A percentile compares a stretch with the other conserved stretches of the same genome.
Evolutionary conservation across 1,140 invertebrate genomes (phyloP).

Genomic region (Danaus melanippus): DNA sequence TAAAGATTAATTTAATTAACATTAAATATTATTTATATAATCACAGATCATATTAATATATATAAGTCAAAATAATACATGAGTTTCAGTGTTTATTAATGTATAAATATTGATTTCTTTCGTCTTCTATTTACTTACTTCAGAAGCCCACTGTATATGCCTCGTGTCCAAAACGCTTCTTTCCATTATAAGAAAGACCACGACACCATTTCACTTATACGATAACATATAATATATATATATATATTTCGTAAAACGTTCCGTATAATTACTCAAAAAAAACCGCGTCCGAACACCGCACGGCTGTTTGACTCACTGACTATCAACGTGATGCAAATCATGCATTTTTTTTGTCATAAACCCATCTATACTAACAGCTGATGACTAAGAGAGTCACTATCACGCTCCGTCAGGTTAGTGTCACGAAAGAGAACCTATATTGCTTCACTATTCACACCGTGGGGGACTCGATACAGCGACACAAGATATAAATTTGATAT

Average conservation of each 20-base stretch:
- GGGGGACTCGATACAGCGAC: constrained; percentile 44
- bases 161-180: constrained; percentile 59
- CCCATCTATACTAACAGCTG: constrained; percentile 51
- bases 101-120: too few relatives aligned
- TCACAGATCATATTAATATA: too few relatives aligned
- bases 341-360: constrained; percentile 38
- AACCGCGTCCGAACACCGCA: background rate
- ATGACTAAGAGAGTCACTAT: constrained; percentile 43
- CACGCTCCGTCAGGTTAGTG: constrained; percentile 56
- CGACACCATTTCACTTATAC: constrained; percentile 52
- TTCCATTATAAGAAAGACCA: constrained; percentile 65
- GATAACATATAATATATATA: constrained; percentile 16
- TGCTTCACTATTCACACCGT: constrained; percentile 22
- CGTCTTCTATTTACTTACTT: constrained; percentile 41
- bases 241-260: constrained; percentile 29
- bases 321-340: constrained; percentile 41
- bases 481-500: too few relatives aligned
- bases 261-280: constrained; percentile 11
- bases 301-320: constrained; percentile 30
- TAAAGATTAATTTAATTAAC: too few relatives aligned
- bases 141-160: constrained; percentile 60
- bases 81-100: too few relatives aligned
- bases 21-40: too few relatives aligned
- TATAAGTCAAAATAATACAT: too few relatives aligned
- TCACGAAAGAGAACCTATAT: constrained; percentile 33